Base-by-base conservation (phyloP, 2,113 vertebrate genomes). In the Solea solea region DNA sequence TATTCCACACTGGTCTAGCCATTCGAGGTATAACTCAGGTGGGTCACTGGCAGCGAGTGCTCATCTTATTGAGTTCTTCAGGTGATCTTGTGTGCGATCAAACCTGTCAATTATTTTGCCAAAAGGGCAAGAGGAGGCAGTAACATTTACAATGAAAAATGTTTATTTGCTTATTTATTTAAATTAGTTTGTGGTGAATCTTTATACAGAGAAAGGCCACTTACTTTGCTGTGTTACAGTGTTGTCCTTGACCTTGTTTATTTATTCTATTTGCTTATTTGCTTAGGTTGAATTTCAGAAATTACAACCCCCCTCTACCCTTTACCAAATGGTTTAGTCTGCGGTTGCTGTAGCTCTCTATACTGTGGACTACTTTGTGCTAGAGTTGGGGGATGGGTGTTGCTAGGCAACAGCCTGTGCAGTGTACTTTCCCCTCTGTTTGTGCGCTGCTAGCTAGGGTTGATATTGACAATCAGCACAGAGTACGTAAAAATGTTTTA, bases 301-400 rank as follows among this genome's bases (percentile, higher is more conserved):
- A 64, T 54, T 21, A 74, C n/a, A 63, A 6, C 7, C 25, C 27
- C 11, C 49, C 69, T 54, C 39, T 3, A 27, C 34, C 28, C 28
- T 64, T 54, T 69, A 9, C 46, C 28, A 48, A 90, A 81, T 92
- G 88, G 91, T 92, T 76, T 57, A 70, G 71, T 82, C 91, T 61
- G 9, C 67, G 61, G 69, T 73, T 66, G 73, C 86, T 85, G 87
- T 86, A 85, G 70, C 60, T 89, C 90, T 88, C 87, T 81, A 88
- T 70, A 82, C 69, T 56, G 80, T 78, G 79, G 66, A 84, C 86
- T 82, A 89, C 68, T 80, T 86, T 84, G 86, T 90, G 84, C 84
- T 90, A 84, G 87, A 84, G 81, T 69, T 87, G 88, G 91, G 89
- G 91, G 91, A 89, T 75, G 88, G 88, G 89, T 74, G 88, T 89